Conservation (phyloP, 2,797 vertebrate genomes). For the Sardinella longiceps region DNA sequence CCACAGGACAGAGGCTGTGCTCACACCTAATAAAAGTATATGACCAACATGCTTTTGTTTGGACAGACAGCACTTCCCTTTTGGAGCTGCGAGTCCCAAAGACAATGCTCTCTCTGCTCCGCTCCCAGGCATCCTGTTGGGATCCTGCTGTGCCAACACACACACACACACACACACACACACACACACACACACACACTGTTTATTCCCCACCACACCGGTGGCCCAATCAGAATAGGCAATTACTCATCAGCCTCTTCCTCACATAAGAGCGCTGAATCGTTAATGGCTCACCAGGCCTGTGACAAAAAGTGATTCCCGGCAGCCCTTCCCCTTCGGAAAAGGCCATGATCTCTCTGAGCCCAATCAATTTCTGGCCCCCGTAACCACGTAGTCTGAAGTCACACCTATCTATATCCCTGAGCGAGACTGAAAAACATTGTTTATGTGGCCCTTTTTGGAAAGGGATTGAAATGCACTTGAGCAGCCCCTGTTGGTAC, state of each 20-base stretch:
- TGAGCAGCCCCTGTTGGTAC: conserved; percentile 41
- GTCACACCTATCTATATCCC: conserved; percentile 14
- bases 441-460: background rate
- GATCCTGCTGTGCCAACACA: conserved; percentile 8
- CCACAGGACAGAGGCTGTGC: conserved; percentile 4
- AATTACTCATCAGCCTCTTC: conserved; percentile 33
- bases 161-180: conserved; percentile 11
- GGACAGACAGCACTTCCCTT: conserved; percentile 39
- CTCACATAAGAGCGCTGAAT: conserved; percentile 12
- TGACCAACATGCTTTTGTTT: conserved; percentile 42
- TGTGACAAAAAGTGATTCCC: background rate
- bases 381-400: background rate
- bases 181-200: conserved; percentile 19
- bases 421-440: background rate
- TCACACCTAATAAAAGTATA: conserved; percentile 42
- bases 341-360: background rate
- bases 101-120: conserved; percentile 15
- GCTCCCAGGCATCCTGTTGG: conserved; percentile 40
- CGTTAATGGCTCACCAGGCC: conserved; percentile 25
- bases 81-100: background rate
- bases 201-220: conserved; percentile 17
- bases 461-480: background rate
- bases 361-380: background rate
- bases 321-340: background rate
- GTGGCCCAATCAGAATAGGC: conserved; percentile 27